Evolutionary conservation across 1,140 invertebrate species (phyloP).

Genomic region (Ceratitis capitata): DNA sequence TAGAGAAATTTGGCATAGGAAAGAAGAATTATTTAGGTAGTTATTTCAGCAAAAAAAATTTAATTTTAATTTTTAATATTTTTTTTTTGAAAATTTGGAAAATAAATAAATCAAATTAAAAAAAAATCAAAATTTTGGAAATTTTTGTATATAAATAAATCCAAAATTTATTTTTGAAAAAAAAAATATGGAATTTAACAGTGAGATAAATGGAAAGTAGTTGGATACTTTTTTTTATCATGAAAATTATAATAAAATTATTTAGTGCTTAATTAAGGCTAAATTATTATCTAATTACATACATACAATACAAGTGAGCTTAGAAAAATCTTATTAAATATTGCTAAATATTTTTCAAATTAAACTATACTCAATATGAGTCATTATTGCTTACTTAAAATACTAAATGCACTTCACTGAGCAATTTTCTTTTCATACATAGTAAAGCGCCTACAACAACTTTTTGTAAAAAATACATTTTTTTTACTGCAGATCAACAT

Average conservation of each 20-base stretch:
- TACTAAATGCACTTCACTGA: conserved; percentile 19
- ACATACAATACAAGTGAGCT: not conserved
- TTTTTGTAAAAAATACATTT: not conserved
- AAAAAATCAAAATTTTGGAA: no score
- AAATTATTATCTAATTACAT: not conserved
- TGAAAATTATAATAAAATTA: no score
- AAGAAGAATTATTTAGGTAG: not conserved
- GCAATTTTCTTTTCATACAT: not conserved
- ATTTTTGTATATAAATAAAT: no score
- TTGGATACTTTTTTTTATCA: no score
- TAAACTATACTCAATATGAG: conserved; percentile 25
- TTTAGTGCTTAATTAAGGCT: no score
- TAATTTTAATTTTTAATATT: not conserved
- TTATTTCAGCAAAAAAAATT: not conserved
- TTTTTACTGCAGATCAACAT: conserved; percentile 14
- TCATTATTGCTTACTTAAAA: not conserved
- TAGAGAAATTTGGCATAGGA: no score
- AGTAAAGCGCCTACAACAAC: conserved; percentile 27
- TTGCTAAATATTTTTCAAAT: not conserved
- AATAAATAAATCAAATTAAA: no score
- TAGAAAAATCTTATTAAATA: no score
- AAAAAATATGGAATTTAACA: no score
- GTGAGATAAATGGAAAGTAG: no score
- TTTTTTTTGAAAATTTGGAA: no score
- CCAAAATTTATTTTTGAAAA: no score